Evolutionary conservation across 2,888 invertebrate species (phyloP), one percentile per base, ranked within the genome.

Genomic region (Cecidostiba fungosa): DNA sequence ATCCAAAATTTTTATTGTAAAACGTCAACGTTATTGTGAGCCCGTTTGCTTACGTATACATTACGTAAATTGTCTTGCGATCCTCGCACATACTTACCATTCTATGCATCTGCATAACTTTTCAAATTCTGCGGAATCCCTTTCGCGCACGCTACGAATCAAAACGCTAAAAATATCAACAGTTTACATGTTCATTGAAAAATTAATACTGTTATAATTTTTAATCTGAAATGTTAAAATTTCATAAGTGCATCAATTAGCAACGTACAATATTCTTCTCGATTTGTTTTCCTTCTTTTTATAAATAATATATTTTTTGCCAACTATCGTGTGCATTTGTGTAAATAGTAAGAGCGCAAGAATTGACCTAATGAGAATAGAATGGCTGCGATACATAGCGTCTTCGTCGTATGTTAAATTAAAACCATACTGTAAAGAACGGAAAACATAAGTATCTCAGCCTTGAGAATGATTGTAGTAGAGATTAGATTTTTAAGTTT

Each of bases 311-410:
- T 78, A 84, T 78, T 82, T 85, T 86, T 88, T 88, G 88, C 88
- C 88, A 89, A 89, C 86, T 89, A 88, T 88, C 87, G 89, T 89
- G 88, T 90, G 90, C 90, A 90, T 90, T 90, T 90, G 89, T 91
- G 90, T 91, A 91, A 90, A 91, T 91, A 90, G 88, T 88, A 32
- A 83, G 39, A 54, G 36, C 29, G 82, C 59, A 73, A 82, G 69
- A 78, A 66, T 78, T 78, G 14, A 77, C 50, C 77, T 43, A 82
- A 73, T 82, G n/a, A 43, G 39, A 74, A 14, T 59, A 86, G 16
- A n/a, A 50, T 10, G 50, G 85, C 47, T 76, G 59, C 82, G 78
- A 74, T 77, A 50, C 72, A 5, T 36, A 47, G 62, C 74, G 76
- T 77, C 76, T 39, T 81, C 78, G 78, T 83, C 80, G 77, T 78